Percentiles rank a stretch among this genome's conserved stretches.
These are phyloP conservation scores for Pseudomugil tenellus DNA, from an alignment of 2,797 vertebrate genomes.

Conservation along the genomic window DNA sequence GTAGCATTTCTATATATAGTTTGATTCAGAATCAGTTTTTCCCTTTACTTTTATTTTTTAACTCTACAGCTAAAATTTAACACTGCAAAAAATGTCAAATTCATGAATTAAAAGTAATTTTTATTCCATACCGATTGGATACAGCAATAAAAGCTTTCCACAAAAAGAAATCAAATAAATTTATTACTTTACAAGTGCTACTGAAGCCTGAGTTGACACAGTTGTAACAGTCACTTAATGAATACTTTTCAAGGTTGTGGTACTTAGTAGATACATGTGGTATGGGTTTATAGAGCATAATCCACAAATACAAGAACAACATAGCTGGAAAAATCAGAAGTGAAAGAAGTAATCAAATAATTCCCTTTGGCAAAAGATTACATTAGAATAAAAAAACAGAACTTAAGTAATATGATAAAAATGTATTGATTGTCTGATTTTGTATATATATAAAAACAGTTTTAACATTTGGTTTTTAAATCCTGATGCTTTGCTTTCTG, in stretches of 20 bases:
- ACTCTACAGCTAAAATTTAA: not conserved
- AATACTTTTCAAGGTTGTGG: not conserved
- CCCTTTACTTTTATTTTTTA: conserved; percentile 8
- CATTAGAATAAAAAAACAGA: not conserved
- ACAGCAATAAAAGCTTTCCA: not conserved
- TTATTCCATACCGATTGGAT: not conserved
- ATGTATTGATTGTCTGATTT: no score
- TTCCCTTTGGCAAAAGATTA: not conserved
- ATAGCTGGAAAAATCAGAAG: not conserved
- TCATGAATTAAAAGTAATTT: not conserved
- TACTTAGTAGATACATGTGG: not conserved
- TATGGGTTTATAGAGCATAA: not conserved
- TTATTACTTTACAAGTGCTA: not conserved
- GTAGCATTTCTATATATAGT: conserved; percentile 61
- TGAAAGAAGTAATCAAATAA: not conserved
- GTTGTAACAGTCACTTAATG: not conserved
- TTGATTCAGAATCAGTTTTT: conserved; percentile 21
- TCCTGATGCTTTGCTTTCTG: not conserved
- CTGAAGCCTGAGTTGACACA: not conserved
- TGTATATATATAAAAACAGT: no score
- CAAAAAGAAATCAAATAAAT: not conserved
- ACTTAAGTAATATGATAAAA: not conserved
- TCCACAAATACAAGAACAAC: not conserved
- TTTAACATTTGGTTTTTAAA: not conserved
- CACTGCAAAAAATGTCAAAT: not conserved